Evolutionary conservation across 2,797 vertebrate genomes (phyloP).

Genomic region (Naso thynnoides): DNA sequence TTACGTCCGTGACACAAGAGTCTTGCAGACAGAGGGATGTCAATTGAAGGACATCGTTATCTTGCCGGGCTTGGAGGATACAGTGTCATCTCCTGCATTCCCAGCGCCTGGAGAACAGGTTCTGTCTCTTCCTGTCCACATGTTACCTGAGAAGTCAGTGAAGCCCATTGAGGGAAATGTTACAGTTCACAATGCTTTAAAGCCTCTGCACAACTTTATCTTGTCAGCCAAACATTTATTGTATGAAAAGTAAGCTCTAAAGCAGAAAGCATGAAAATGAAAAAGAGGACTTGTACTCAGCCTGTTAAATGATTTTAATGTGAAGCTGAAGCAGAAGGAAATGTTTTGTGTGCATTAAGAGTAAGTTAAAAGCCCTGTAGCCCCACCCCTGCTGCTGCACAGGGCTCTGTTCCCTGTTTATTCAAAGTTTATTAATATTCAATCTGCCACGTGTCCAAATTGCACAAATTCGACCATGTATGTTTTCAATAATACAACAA

Average conservation of each 20-base stretch:
- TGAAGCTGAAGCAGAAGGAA: no score
- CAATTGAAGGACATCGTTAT: slow-evolving; percentile 46
- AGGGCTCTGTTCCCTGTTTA: no score
- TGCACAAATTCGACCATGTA: no score
- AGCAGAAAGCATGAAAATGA: not conserved
- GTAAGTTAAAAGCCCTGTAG: no score
- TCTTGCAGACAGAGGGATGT: slow-evolving; percentile 25
- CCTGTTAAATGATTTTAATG: not conserved
- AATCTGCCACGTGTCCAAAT: no score
- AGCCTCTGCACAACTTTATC: slow-evolving; percentile 11
- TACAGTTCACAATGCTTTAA: slow-evolving; percentile 20
- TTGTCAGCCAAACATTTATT: not conserved
- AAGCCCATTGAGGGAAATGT: slow-evolving; percentile 33
- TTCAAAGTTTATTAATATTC: no score
- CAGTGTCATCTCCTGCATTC: slow-evolving; percentile 59
- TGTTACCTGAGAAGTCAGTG: slow-evolving; percentile 60
- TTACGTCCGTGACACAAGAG: slow-evolving; percentile 20
- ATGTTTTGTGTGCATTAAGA: no score
- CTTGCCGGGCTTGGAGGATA: slow-evolving; percentile 45
- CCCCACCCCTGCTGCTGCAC: no score
- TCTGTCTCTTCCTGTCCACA: slow-evolving; percentile 47
- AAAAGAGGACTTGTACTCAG: not conserved
- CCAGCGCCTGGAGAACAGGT: slow-evolving; percentile 56
- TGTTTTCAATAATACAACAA: no score
- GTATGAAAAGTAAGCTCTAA: not conserved